Evolutionary conservation across 2,113 vertebrate genomes (phyloP), one percentile per base, ranked within the genome.

Genomic region (Crotalus tigris): DNA sequence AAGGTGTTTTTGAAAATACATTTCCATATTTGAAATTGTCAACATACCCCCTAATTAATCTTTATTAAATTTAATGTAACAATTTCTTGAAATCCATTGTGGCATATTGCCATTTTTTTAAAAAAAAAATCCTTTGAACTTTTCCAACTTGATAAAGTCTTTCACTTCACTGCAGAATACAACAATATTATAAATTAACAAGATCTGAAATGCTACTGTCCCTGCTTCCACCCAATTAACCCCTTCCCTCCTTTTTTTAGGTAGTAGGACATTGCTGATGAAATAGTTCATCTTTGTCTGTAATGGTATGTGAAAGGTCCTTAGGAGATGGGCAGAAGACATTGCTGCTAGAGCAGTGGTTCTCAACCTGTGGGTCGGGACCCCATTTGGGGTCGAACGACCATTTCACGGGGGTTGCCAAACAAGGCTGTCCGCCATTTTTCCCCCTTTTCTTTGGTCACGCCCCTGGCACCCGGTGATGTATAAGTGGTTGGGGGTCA

Each of bases 31-130:
- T 81, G 11, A 88, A 92, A 92, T 33, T 53, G 49, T 88, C 58
- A 88, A 92, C 86, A 92, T 39, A 87, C 33, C 9, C 24, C 59
- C 59, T n/a, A 49, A 88, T 69, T 87, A 69, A 92, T 92, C 58
- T 69, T 88, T n/a, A 44, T 87, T 59, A 54, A 21, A 4, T 49
- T 87, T 88, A 88, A 23, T 21, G n/a, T 44, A 75, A 88, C 24
- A 15, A 17, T 17, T 86, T 49, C 23, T 49, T 91, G 46, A 26
- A 51, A 44, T 61, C 46, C 19, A 23, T 87, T 89, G 26, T 85
- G 39, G 61, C 9, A 26, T 13, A 44, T 89, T 46, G 46, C 26
- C 61, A 81, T 81, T 39, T 9, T 92, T 51, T 61, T 51, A 49
- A 51, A 13, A 19, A 81, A 69, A 69, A 69, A 4, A 59, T 12